phyloP scores from a whole-genome alignment of 2,113 vertebrate species.

The Nothocercus julius region DNA sequence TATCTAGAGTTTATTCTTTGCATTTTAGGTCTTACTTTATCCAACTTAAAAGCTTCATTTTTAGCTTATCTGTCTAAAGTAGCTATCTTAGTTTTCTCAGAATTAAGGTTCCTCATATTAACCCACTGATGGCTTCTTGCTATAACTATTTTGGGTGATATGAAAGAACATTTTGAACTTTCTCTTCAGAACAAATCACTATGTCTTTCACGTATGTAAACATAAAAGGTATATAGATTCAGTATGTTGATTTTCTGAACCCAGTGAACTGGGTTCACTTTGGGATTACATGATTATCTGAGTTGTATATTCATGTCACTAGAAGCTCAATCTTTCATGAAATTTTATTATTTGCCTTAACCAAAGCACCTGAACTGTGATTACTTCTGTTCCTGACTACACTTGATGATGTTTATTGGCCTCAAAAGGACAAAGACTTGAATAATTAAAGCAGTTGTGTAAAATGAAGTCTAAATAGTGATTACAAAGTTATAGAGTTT shows the following conservation, averaged over 20 bases:
- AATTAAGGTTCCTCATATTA: background rate
- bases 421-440: background rate
- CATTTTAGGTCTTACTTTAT: background rate
- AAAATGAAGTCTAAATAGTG: background rate
- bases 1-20: background rate
- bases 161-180: rapidly evolving
- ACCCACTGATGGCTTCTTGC: background rate
- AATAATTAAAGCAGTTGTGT: background rate
- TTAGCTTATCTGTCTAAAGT: background rate
- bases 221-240: background rate
- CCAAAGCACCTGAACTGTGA: background rate
- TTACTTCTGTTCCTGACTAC: background rate
- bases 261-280: background rate
- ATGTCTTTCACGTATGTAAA: background rate
- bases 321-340: background rate
- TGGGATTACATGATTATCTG: background rate
- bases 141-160: background rate
- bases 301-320: background rate
- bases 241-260: background rate
- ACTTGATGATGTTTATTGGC: background rate
- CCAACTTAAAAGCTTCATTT: background rate
- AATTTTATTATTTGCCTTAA: background rate
- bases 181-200: background rate
- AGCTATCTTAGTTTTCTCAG: background rate
- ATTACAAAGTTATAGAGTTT: background rate